Percentiles rank a stretch among this genome's conserved stretches.
phyloP scores from a whole-genome alignment of 2,113 vertebrate species.

The Hydrochoerus hydrochaeris region DNA sequence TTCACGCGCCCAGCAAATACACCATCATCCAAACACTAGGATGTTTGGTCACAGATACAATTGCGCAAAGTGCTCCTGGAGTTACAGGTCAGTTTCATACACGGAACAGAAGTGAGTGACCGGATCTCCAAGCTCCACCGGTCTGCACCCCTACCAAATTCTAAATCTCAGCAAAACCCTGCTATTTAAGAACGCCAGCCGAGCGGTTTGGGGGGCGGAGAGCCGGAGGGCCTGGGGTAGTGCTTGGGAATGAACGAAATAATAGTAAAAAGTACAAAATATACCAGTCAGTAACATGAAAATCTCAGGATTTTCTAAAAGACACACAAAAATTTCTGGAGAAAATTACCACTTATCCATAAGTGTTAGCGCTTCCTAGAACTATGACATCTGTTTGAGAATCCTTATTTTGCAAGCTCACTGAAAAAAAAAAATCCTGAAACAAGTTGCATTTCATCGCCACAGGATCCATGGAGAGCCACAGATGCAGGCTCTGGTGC shows the following conservation, averaged over 20 bases:
- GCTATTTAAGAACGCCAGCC: neutral
- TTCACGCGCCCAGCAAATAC: neutral
- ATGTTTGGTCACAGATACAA: neutral
- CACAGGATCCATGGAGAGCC: conserved; percentile 15
- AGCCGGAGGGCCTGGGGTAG: neutral
- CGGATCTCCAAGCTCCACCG: conserved; percentile 22
- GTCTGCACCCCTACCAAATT: neutral
- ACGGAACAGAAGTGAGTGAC: neutral
- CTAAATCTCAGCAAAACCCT: conserved; percentile 33
- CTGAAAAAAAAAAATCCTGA: neutral
- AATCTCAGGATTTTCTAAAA: conserved; percentile 23
- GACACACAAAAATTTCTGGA: conserved; percentile 28
- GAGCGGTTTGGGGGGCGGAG: neutral
- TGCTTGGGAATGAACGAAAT: neutral
- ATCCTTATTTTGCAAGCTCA: conserved; percentile 43
- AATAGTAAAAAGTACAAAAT: neutral
- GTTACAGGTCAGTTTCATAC: conserved; percentile 8
- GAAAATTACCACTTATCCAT: conserved; percentile 55
- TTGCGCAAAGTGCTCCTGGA: neutral
- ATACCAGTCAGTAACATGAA: neutral
- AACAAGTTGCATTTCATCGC: conserved; percentile 56
- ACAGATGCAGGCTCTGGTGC: neutral
- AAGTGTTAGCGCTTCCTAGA: conserved; percentile 42
- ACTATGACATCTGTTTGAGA: conserved; percentile 53
- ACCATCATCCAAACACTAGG: neutral